Evolutionary conservation across 2,888 invertebrate species (phyloP), one percentile per base, ranked within the genome.

Genomic region (Rotaria magnacalcarata): DNA sequence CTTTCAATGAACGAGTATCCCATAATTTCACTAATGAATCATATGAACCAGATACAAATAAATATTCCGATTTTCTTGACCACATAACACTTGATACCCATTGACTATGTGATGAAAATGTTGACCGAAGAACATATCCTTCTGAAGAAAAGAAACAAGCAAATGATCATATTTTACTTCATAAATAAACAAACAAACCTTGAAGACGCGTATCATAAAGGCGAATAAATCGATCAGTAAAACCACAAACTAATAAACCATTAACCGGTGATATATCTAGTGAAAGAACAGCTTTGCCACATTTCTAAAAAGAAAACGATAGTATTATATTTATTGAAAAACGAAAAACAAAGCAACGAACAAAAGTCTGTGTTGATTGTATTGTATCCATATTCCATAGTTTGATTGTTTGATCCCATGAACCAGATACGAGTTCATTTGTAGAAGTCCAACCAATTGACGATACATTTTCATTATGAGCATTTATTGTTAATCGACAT

Each of bases 331-430:
- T 95, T 87, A 94, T 89, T 90, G 92, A 88, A 4, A 0, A 3
- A 14, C 0, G 2, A 11, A 50, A 89, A 89, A 84, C 86, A 24
- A 27, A 87, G n/a, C n/a, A 85, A 87, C 88, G 47, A 86, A 56
- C 88, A 47, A 87, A 56, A 87, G 88, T 85, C 89, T 89, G 75
- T 50, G 58, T 85, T 60, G 84, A 85, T 74, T 84, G 84, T 41
- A 67, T 52, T 75, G 75, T 92, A 89, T 95, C 95, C 84, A 95
- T 93, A 91, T 99, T 97, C 98, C 98, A 99, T 16, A 96, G 90
- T 90, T 95, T 94, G 27, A 99, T 92, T 0, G 96, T 95, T 90
- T 98, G 97, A 92, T 99, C 98, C 96, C 96, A 96, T 1, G 97
- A 96, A 85, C 94, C 93, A 0, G 96, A 96, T 16, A 95, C 93